Conservation (phyloP, 2,113 vertebrate genomes). For the pig (Sus scrofa) region DNA sequence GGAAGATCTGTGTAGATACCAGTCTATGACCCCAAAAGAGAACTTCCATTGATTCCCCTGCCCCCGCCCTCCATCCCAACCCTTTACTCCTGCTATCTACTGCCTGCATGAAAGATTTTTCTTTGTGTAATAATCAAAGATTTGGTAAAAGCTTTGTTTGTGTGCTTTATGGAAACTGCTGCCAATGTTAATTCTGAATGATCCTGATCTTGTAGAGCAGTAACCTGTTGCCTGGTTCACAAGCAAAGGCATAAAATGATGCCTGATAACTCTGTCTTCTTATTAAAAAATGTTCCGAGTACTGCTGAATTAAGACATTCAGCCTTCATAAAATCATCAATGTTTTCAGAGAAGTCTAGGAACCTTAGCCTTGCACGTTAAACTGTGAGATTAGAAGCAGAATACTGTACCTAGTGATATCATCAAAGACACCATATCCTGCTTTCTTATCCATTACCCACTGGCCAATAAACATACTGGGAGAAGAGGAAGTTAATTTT, state of each 20-base stretch:
- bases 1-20: not conserved
- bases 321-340: slow-evolving; percentile 22
- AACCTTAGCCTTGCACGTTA: not conserved
- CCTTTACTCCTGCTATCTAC: not conserved
- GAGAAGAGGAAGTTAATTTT: slow-evolving; percentile 95
- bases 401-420: slow-evolving; percentile 95
- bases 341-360: not conserved
- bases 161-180: not conserved
- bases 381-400: not conserved
- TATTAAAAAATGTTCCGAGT: slow-evolving; percentile 11
- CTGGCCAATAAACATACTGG: slow-evolving; percentile 98
- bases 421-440: slow-evolving; percentile 98
- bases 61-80: too few species aligned
- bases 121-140: not conserved
- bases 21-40: not conserved
- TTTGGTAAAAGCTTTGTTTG: not conserved
- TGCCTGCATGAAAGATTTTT: slow-evolving; percentile 12
- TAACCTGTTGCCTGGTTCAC: not conserved
- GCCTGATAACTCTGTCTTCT: not conserved
- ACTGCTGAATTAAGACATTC: not conserved
- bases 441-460: slow-evolving; percentile 97
- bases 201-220: slow-evolving; percentile 3
- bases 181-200: slow-evolving; percentile 3
- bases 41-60: not conserved
- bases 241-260: slow-evolving; percentile 17